Base-by-base conservation (phyloP, 2,797 vertebrate species). In the Onychomys torridus region DNA sequence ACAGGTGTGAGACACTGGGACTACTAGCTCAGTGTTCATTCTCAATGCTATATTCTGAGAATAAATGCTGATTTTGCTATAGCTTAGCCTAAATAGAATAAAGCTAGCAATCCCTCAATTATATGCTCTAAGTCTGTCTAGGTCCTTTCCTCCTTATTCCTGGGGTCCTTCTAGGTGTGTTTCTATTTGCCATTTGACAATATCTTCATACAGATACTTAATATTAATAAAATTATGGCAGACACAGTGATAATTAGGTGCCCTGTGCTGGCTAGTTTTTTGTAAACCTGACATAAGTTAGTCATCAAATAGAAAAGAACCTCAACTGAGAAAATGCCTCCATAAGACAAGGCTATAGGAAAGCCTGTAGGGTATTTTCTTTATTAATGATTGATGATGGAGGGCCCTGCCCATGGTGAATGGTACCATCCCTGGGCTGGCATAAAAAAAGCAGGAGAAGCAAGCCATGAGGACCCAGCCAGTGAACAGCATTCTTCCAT, bases 141-240 rank as follows among this genome's bases (percentile, higher is more conserved):
- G 52, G 37, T 90, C 71, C 37, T 65, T 65, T 85, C 37, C 37
- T 57, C 89, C 76, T 65, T 94, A n/a, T 13, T 90, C 32, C 59
- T 92, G 85, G 5, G 92, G 37, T 46, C 81, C 46, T 85, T 92
- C 61, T 57, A 78, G 59, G 77, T 90, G 32, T 40, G 43, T 3
- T 86, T 73, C 29, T 69, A 94, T 43, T 83, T 90, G 57, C 40
- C 40, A 78, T 59, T 69, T 63, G 89, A 37, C 75, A 95, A 61
- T 69, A 86, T 59, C 34, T 90, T 57, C 40, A 73, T 63, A 69
- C 23, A 89, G 43, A 25, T 55, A 88, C n/a, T 49, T n/a, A 71
- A 55, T 4, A 63, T 14, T 79, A 19, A 27, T 14, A 34, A 29
- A 75, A 32, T 63, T 55, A 69, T 12, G 34, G 91, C 61, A 17